phyloP scores from a whole-genome alignment of 2,888 invertebrate species.

The Agonopterix subpropinquella region DNA sequence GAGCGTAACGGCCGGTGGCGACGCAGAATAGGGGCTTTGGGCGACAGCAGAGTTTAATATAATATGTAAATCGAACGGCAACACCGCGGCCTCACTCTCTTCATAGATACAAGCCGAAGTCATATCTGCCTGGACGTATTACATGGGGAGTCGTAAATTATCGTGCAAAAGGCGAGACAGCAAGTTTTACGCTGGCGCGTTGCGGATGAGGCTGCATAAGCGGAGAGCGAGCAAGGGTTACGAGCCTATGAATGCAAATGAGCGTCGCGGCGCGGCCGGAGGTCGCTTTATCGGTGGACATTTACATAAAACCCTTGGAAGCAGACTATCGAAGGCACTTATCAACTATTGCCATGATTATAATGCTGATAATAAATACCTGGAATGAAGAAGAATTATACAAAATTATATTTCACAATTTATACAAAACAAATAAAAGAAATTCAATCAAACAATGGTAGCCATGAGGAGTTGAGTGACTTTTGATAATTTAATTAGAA shows the following conservation, averaged over 20 bases:
- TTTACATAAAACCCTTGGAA: conserved; percentile 67
- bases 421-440: background rate
- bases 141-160: conserved; percentile 71
- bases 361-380: conserved; percentile 44
- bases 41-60: conserved; percentile 66
- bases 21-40: conserved; percentile 48
- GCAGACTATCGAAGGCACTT: conserved; percentile 49
- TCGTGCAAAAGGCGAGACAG: conserved; percentile 63
- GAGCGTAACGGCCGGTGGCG: conserved; percentile 71
- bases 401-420: conserved; percentile 12
- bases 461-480: conserved; percentile 4
- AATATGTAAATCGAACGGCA: conserved; percentile 73
- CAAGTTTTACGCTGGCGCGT: conserved; percentile 57
- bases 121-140: conserved; percentile 68
- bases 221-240: conserved; percentile 67
- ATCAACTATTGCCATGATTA: conserved; percentile 46
- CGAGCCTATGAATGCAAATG: conserved; percentile 75
- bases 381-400: conserved; percentile 25
- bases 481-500: conserved; percentile 12
- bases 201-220: conserved; percentile 50
- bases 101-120: conserved; percentile 57
- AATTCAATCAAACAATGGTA: background rate
- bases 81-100: conserved; percentile 59
- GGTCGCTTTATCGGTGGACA: conserved; percentile 64
- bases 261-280: conserved; percentile 52